phyloP scores from a whole-genome alignment of 2,797 vertebrate species.

The Phaenicophaeus curvirostris region DNA sequence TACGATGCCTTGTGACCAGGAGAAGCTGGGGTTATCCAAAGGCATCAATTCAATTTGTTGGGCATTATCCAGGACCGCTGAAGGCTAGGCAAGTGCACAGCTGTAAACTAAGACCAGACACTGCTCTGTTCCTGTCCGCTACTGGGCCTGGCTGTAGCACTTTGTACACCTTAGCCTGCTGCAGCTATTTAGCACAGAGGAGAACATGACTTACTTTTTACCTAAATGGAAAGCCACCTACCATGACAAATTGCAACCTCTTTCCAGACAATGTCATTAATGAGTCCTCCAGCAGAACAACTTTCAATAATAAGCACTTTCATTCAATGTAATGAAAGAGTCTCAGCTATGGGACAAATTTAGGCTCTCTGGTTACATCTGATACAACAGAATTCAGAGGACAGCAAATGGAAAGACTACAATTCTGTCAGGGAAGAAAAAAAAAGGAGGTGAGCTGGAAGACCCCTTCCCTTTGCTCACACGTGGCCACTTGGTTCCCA shows the following conservation, averaged over 20 bases:
- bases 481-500: rapidly evolving
- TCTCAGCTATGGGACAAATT: neutral
- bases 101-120: neutral
- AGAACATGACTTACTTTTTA: neutral
- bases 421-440: neutral
- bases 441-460: neutral
- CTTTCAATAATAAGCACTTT: neutral
- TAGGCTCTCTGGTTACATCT: neutral
- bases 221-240: neutral
- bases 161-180: neutral
- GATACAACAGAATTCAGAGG: neutral
- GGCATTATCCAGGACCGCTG: neutral
- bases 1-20: neutral
- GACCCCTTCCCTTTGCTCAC: neutral
- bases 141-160: neutral
- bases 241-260: neutral
- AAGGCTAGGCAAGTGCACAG: neutral
- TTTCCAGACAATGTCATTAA: neutral
- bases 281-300: neutral
- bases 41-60: slow-evolving; percentile 24
- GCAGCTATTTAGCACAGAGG: neutral
- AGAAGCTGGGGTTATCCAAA: slow-evolving; percentile 27
- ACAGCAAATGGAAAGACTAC: neutral
- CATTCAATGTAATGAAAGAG: neutral
- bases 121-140: neutral